phyloP scores from a whole-genome alignment of 2,113 vertebrate species.

The Gobio gobio region DNA sequence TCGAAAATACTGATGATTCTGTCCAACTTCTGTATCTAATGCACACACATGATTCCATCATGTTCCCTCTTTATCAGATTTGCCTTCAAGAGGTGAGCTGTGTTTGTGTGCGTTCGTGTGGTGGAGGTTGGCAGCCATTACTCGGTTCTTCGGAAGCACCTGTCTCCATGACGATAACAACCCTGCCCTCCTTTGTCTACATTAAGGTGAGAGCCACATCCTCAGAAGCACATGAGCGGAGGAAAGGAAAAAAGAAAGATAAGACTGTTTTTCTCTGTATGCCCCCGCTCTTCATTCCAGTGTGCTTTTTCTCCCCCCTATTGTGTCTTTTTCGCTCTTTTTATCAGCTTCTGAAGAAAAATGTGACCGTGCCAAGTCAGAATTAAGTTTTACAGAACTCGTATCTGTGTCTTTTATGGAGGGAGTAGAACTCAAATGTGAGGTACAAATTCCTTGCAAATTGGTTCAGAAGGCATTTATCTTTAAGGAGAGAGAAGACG shows the following conservation, averaged over 20 bases:
- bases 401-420: conserved; percentile 32
- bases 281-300: conserved; percentile 1
- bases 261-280: conserved; percentile 33
- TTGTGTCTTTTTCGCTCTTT: conserved; percentile 36
- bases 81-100: neutral
- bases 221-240: conserved; percentile 30
- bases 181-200: conserved; percentile 59
- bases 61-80: conserved; percentile 27
- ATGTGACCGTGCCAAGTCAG: conserved; percentile 26
- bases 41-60: conserved; percentile 35
- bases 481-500: conserved; percentile 24
- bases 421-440: conserved; percentile 42
- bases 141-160: conserved; percentile 49
- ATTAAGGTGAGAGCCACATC: conserved; percentile 53
- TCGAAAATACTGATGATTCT: conserved; percentile 62
- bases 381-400: conserved; percentile 45
- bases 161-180: conserved; percentile 57
- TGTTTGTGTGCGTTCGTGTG: conserved; percentile 1
- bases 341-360: conserved; percentile 39
- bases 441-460: conserved; percentile 26
- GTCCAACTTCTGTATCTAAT: conserved; percentile 52
- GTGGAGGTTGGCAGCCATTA: conserved; percentile 34
- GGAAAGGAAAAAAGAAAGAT: conserved; percentile 45
- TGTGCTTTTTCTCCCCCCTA: conserved; percentile 33
- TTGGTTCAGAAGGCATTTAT: conserved; percentile 48